Percentiles rank a stretch among this genome's conserved stretches.
Evolutionary conservation across 2,888 invertebrate genomes (phyloP).

Genomic region (Neoitamus cyanurus): DNA sequence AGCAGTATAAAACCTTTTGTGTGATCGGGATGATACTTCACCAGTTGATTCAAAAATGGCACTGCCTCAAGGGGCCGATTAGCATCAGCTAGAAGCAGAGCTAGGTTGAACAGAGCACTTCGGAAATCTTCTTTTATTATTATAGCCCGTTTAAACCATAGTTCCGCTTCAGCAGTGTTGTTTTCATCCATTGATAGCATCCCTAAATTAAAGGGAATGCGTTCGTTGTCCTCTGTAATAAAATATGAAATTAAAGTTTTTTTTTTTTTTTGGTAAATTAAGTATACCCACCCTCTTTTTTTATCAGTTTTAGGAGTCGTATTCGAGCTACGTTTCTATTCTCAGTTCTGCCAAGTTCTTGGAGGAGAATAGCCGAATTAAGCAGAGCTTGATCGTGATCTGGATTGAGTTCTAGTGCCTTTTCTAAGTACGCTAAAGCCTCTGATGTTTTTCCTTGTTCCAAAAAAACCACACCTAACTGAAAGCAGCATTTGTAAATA

Average conservation of each 20-base stretch:
- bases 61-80: conserved; percentile 91
- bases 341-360: conserved; percentile 86
- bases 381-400: conserved; percentile 94
- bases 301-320: conserved; percentile 82
- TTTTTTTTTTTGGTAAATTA: conserved; percentile 47
- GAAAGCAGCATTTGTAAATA: conserved; percentile 41
- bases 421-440: conserved; percentile 91
- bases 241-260: neutral
- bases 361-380: conserved; percentile 94
- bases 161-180: conserved; percentile 87
- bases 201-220: conserved; percentile 94
- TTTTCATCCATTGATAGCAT: conserved; percentile 97
- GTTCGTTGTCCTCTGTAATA: conserved; percentile 78
- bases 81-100: conserved; percentile 88
- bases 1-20: conserved; percentile 92
- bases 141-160: conserved; percentile 90
- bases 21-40: conserved; percentile 91
- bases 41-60: conserved; percentile 90
- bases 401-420: conserved; percentile 91
- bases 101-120: conserved; percentile 94
- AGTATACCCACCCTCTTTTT: conserved; percentile 71
- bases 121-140: conserved; percentile 89
- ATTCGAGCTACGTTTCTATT: conserved; percentile 83
- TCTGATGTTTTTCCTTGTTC: conserved; percentile 93
- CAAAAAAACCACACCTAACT: conserved; percentile 93